Evolutionary conservation across 1,140 invertebrate genomes (phyloP).

Genomic region (Drosophila guanche): DNA sequence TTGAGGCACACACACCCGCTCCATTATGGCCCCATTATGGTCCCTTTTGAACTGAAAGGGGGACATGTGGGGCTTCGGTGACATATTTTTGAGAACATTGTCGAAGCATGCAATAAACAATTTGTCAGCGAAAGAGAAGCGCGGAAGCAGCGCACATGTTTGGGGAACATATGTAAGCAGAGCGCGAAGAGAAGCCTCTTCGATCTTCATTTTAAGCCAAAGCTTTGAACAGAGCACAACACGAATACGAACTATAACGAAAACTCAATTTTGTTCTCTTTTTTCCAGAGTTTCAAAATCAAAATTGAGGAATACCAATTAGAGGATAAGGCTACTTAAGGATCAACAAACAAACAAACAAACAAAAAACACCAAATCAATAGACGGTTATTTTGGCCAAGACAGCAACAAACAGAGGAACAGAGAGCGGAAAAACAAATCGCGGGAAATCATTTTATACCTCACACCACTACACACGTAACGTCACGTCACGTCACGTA

Average conservation of each 20-base stretch:
- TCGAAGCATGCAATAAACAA: slow-evolving; percentile 64
- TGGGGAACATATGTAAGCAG: slow-evolving; percentile 33
- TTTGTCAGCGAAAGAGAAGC: slow-evolving; percentile 39
- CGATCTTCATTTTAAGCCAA: slow-evolving; percentile 36
- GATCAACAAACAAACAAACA: slow-evolving; percentile 52
- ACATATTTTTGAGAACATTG: slow-evolving; percentile 48
- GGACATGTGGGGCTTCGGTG: not conserved
- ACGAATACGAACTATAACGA: slow-evolving; percentile 8
- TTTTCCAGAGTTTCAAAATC: slow-evolving; percentile 82
- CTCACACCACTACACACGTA: slow-evolving; percentile 64
- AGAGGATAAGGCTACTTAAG: slow-evolving; percentile 75
- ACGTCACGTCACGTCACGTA: slow-evolving; percentile 4
- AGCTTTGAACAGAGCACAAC: slow-evolving; percentile 27
- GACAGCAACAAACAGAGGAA: slow-evolving; percentile 57
- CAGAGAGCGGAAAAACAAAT: slow-evolving; percentile 65
- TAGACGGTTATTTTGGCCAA: slow-evolving; percentile 43
- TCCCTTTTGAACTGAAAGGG: not conserved
- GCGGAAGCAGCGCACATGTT: slow-evolving; percentile 30
- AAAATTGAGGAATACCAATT: slow-evolving; percentile 81
- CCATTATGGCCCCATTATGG: too few species aligned
- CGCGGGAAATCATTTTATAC: slow-evolving; percentile 79
- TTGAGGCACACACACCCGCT: not conserved
- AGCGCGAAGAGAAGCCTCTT: not conserved
- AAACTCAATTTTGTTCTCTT: slow-evolving; percentile 13
- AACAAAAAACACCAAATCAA: slow-evolving; percentile 60